phyloP scores from a whole-genome alignment of 2,797 vertebrate species.

The Sebastes jordani region DNA sequence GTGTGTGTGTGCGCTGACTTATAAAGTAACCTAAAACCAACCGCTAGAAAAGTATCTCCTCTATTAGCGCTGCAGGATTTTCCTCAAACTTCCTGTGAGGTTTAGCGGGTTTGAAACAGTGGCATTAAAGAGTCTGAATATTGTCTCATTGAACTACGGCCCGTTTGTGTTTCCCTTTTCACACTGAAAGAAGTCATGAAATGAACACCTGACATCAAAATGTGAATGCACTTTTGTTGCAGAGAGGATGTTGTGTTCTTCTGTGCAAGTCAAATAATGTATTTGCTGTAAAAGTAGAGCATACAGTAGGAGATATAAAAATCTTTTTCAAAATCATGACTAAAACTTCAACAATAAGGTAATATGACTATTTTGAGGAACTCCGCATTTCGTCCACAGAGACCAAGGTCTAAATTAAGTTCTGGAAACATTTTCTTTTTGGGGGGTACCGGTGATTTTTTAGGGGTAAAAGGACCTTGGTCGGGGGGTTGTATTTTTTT shows the following conservation, averaged over 20 bases:
- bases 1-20: conserved; percentile 17
- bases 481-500: no score
- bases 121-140: not conserved
- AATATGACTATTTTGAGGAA: not conserved
- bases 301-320: not conserved
- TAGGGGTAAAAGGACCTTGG: no score
- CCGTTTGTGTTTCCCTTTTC: not conserved
- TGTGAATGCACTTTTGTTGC: not conserved
- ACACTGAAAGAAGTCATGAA: not conserved
- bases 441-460: no score
- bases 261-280: accelerated
- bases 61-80: conserved; percentile 18
- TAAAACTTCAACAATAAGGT: not conserved
- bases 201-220: not conserved
- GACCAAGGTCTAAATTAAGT: no score
- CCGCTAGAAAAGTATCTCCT: conserved; percentile 21
- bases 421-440: no score
- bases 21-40: conserved; percentile 45
- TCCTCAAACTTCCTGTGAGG: not conserved
- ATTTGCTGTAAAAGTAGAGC: not conserved
- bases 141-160: not conserved
- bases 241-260: not conserved
- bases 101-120: not conserved
- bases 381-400: accelerated
- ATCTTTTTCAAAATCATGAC: not conserved